Evolutionary conservation across 2,113 vertebrate species (phyloP), one percentile per base, ranked within the genome.

Genomic region (Phaethon lepturus): DNA sequence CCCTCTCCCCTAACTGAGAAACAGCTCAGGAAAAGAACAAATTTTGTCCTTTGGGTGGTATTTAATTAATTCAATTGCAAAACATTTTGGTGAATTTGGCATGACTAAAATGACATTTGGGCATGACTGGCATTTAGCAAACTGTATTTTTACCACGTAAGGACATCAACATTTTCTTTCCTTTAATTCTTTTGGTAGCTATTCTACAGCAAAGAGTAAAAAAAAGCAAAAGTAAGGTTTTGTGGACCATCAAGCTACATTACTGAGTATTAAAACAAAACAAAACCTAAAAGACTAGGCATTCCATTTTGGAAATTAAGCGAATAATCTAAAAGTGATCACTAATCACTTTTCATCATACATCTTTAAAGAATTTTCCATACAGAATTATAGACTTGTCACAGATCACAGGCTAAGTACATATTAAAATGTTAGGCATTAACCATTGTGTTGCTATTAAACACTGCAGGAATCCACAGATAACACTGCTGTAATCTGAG

Each of bases 391-490:
- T 0, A 91, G 69, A 80, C 53, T 33, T 35, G 67, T 87, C 95
- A 91, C 42, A 83, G 89, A 95, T 94, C 77, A 92, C 40, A 97
- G 73, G 73, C 55, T 87, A 93, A 84, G 72, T 33, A 77, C 59
- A 86, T 55, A 81, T 59, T 77, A 71, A 67, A 80, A 93, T 38
- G 31, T 84, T 66, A 86, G 72, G 38, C 59, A 73, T 66, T 92
- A 69, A 88, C 49, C 19, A 56, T 44, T 87, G 82, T 69, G 28
- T 67, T 80, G 86, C 76, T 96, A 42, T 67, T 86, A 86, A 84
- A 77, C 67, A 66, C 50, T 90, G 53, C 1, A 0, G 59, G 44
- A 92, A 76, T 38, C 42, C 86, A 58, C 49, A 64, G 53, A 68
- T 17, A 90, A 78, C 50, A 40, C 58, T 44, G 44, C 62, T 73